phyloP scores from a whole-genome alignment of 2,888 invertebrate species.

The Priocnemis perturbator region DNA sequence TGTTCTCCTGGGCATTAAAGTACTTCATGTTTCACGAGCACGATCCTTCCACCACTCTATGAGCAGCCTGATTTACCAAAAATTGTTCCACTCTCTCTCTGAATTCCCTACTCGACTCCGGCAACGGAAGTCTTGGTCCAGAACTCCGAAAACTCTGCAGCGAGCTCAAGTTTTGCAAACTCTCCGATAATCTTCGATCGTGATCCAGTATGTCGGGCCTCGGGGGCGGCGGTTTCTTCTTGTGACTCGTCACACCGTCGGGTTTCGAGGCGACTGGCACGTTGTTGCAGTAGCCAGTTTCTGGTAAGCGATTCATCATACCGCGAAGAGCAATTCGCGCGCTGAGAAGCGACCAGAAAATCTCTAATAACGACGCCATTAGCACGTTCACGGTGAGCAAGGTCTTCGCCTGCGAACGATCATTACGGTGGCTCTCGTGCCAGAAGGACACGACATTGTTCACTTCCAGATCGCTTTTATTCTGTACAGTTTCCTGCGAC shows the following conservation, averaged over 20 bases:
- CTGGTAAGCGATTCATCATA: conserved; percentile 76
- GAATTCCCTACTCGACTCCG: conserved; percentile 62
- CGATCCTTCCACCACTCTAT: conserved; percentile 53
- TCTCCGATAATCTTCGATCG: conserved; percentile 57
- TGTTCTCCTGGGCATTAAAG: too few relatives aligned
- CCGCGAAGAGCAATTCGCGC: conserved; percentile 80
- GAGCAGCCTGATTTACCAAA: conserved; percentile 60
- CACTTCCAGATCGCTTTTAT: conserved; percentile 7
- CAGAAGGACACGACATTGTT: conserved; percentile 31
- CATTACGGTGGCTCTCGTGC: conserved; percentile 23
- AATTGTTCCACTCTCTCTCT: conserved; percentile 64
- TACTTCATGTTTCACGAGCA: conserved; percentile 14
- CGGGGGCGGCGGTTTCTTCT: conserved; percentile 48
- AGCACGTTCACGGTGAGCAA: conserved; percentile 79
- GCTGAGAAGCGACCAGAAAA: conserved; percentile 80
- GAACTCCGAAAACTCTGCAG: conserved; percentile 48
- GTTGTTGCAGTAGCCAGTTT: conserved; percentile 41
- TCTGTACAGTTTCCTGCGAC: conserved; percentile 14
- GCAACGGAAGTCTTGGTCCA: conserved; percentile 57
- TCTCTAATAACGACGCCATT: conserved; percentile 78
- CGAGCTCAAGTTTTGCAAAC: conserved; percentile 52
- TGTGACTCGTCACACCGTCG: conserved; percentile 9
- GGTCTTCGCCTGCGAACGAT: conserved; percentile 59
- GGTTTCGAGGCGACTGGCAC: conserved; percentile 13
- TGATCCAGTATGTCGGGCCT: conserved; percentile 61